Evolutionary conservation across 2,888 invertebrate species (phyloP).

Genomic region (Mycalesis mineus): DNA sequence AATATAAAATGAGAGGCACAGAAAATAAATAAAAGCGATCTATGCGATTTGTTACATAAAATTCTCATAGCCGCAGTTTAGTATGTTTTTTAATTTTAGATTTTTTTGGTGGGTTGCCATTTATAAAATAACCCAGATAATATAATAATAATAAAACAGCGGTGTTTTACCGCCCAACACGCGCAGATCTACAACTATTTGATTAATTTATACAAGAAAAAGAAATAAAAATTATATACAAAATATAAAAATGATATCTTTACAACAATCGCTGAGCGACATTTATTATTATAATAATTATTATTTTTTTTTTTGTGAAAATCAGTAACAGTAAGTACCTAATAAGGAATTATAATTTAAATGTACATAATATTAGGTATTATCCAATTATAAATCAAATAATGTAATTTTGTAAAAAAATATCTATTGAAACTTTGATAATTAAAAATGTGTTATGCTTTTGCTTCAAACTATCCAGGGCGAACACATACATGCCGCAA

Average conservation of each 20-base stretch:
- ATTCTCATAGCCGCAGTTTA: constrained; percentile 36
- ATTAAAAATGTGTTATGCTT: constrained; percentile 22
- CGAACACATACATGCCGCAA: neutral
- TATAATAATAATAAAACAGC: constrained; percentile 29
- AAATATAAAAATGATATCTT: constrained; percentile 72
- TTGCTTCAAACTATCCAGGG: constrained; percentile 9
- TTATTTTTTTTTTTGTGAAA: constrained; percentile 48
- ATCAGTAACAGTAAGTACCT: constrained; percentile 67
- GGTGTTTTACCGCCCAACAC: constrained; percentile 39
- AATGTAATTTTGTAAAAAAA: constrained; percentile 20
- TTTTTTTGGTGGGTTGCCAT: constrained; percentile 50
- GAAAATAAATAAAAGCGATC: constrained; percentile 28
- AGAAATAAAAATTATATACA: constrained; percentile 64
- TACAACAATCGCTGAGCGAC: constrained; percentile 57
- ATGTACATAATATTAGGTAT: neutral
- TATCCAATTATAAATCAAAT: constrained; percentile 20
- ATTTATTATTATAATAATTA: constrained; percentile 10
- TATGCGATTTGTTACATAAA: constrained; percentile 30
- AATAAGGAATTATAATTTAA: constrained; percentile 44
- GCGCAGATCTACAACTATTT: constrained; percentile 66
- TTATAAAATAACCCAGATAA: constrained; percentile 26
- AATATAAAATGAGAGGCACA: constrained; percentile 17
- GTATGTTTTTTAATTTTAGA: constrained; percentile 29
- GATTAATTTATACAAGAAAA: constrained; percentile 70
- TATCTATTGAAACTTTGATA: constrained; percentile 22